Percentiles rank a stretch among this genome's conserved stretches.
Evolutionary conservation across 2,888 invertebrate genomes (phyloP).

Genomic region (Aleiodes testaceus): DNA sequence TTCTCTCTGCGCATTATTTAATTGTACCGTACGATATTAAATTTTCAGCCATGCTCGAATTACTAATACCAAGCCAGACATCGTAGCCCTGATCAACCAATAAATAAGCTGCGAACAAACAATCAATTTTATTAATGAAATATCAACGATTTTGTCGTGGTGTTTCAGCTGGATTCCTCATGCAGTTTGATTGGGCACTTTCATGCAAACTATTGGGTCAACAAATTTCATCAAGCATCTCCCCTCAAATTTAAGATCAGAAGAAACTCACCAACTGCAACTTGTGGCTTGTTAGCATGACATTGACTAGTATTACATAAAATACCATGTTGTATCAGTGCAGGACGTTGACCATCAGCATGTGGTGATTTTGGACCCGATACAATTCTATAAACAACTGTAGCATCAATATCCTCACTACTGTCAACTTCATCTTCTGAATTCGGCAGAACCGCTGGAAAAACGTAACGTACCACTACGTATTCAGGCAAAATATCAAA

Average conservation of each 20-base stretch:
- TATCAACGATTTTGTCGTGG: too few relatives aligned
- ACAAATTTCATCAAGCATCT: not conserved
- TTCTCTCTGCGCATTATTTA: constrained; percentile 11
- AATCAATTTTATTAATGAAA: not conserved
- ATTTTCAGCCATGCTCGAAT: constrained; percentile 57
- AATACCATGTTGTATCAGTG: constrained; percentile 61
- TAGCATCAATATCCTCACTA: constrained; percentile 43
- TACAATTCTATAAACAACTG: constrained; percentile 60
- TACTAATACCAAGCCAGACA: constrained; percentile 63
- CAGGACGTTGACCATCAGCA: constrained; percentile 55
- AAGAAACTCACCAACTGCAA: constrained; percentile 51
- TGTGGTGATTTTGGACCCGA: constrained; percentile 60
- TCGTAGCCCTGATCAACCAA: constrained; percentile 64
- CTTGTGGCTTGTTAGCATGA: constrained; percentile 59
- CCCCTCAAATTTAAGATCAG: not conserved
- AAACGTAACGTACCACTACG: constrained; percentile 59
- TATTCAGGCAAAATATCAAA: constrained; percentile 61
- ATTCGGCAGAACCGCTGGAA: constrained; percentile 52
- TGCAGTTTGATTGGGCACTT: too few relatives aligned
- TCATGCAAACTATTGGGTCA: not conserved
- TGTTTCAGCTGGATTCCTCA: not conserved
- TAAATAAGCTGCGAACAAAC: constrained; percentile 59
- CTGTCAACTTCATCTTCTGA: constrained; percentile 45
- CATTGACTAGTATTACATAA: constrained; percentile 60
- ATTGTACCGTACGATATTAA: constrained; percentile 52